phyloP scores from a whole-genome alignment of 2,797 vertebrate species.

The Nannoperca obscura region DNA sequence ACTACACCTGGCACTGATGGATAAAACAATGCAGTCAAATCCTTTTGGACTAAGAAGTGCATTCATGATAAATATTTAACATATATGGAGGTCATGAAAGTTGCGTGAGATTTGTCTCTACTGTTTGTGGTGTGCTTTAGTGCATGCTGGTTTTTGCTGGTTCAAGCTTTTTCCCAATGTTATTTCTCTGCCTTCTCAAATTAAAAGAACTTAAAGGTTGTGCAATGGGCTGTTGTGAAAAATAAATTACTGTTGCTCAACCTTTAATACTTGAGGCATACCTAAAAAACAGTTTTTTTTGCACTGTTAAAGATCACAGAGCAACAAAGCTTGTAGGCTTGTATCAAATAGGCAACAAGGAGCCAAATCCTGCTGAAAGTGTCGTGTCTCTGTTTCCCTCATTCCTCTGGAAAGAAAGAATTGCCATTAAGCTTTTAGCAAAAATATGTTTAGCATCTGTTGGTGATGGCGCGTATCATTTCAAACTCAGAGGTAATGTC shows the following conservation, averaged over 20 bases:
- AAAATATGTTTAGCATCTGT: constrained; percentile 57
- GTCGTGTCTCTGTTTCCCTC: constrained; percentile 18
- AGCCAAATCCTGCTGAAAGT: constrained; percentile 39
- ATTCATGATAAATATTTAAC: constrained; percentile 40
- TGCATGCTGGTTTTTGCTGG: neutral
- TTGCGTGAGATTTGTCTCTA: constrained; percentile 8
- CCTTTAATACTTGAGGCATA: constrained; percentile 37
- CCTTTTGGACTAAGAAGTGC: constrained; percentile 9
- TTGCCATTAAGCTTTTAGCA: constrained; percentile 54
- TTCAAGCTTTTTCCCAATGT: constrained; percentile 3
- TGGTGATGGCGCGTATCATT: constrained; percentile 51
- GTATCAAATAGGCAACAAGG: constrained; percentile 31
- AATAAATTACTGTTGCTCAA: constrained; percentile 49
- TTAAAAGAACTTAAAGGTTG: constrained; percentile 40
- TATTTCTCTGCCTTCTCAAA: neutral
- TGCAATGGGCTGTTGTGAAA: constrained; percentile 37
- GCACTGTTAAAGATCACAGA: constrained; percentile 41
- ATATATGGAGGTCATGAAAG: neutral
- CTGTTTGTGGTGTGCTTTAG: neutral
- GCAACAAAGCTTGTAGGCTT: constrained; percentile 20
- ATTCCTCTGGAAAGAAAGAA: constrained; percentile 37
- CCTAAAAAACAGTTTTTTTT: constrained; percentile 28
- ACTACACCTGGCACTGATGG: neutral
- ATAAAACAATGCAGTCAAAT: constrained; percentile 12
- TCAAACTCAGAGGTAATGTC: constrained; percentile 64